Evolutionary conservation across 2,888 invertebrate species (phyloP).

Genomic region (Autographa pulchrina): DNA sequence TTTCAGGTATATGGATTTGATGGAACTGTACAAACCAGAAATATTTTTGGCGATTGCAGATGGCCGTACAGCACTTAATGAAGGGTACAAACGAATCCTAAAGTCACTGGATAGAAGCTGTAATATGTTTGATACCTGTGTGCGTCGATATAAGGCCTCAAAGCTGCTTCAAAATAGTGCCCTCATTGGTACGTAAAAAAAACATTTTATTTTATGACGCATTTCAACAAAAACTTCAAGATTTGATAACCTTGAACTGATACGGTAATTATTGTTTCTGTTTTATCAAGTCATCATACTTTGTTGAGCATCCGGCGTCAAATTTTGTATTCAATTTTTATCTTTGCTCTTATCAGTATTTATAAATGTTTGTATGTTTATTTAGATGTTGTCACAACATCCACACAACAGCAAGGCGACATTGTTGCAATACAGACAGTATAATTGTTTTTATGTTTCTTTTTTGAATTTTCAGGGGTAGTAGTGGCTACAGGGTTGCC

Average conservation of each 20-base stretch:
- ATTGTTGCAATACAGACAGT: too few species aligned
- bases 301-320: neutral
- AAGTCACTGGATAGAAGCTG: conserved; percentile 93
- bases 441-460: neutral
- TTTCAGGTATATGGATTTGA: conserved; percentile 93
- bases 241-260: conserved; percentile 2
- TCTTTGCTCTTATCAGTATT: neutral
- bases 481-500: conserved; percentile 93
- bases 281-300: neutral
- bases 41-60: conserved; percentile 95
- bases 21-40: conserved; percentile 94
- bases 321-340: neutral
- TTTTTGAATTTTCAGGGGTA: conserved; percentile 88
- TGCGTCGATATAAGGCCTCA: conserved; percentile 90
- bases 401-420: too few species aligned
- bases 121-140: conserved; percentile 91
- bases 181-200: conserved; percentile 81
- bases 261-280: neutral
- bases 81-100: conserved; percentile 91
- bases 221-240: neutral
- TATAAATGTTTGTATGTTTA: too few species aligned
- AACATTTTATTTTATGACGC: conserved; percentile 13
- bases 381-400: too few species aligned
- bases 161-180: conserved; percentile 78
- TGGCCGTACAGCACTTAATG: conserved; percentile 91